Percentiles rank a stretch among this genome's conserved stretches.
Evolutionary conservation across 2,113 vertebrate species (phyloP).

Genomic region (Melanerpes aurifrons): DNA sequence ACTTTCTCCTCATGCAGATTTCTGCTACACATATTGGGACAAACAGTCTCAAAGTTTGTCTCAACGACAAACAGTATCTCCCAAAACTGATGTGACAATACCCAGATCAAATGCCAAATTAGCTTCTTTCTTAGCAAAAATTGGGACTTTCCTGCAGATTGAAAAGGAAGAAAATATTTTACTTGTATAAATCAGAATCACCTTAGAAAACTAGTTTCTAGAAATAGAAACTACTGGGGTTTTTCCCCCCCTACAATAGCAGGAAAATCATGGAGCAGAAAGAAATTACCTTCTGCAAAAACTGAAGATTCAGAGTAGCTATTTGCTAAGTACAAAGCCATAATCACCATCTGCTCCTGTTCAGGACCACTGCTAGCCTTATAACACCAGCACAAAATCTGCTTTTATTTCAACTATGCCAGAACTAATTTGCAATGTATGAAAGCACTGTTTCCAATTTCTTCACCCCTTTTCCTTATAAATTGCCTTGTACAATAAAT

Average conservation of each 20-base stretch:
- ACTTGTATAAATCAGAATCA: neutral
- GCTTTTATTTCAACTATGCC: neutral
- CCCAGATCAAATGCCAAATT: neutral
- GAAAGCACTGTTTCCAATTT: neutral
- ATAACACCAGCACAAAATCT: neutral
- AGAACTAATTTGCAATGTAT: neutral
- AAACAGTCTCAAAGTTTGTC: neutral
- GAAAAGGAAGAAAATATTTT: neutral
- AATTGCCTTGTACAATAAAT: neutral
- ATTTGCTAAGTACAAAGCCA: neutral
- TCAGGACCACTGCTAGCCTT: neutral
- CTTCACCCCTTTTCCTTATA: neutral
- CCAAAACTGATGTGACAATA: neutral
- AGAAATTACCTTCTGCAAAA: neutral
- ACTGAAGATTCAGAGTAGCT: neutral
- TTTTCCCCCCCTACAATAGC: neutral
- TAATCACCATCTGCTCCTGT: constrained; percentile 22
- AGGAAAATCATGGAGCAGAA: neutral
- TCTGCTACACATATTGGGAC: neutral
- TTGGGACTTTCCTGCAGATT: neutral
- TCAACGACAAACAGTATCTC: neutral
- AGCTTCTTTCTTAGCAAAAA: neutral
- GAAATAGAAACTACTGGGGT: neutral
- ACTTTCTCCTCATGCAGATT: neutral
- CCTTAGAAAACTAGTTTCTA: neutral